Evolutionary conservation across 2,113 vertebrate genomes (phyloP).

Genomic region (Polypterus bichir): DNA sequence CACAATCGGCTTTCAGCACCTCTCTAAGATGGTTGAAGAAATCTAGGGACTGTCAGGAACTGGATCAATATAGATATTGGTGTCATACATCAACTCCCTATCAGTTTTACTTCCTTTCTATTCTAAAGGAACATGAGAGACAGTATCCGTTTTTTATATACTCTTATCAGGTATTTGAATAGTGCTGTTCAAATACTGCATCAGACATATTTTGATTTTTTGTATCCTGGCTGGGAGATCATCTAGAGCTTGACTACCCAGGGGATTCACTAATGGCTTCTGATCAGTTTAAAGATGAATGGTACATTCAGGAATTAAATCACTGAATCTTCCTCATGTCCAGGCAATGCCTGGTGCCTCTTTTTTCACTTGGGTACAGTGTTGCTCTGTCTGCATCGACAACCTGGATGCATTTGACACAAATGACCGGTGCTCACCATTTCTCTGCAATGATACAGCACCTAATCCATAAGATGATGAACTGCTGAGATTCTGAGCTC

Average conservation of each 20-base stretch:
- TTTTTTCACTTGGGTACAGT: conserved; percentile 10
- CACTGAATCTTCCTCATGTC: background rate
- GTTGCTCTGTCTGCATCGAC: conserved; percentile 11
- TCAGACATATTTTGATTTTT: conserved; percentile 7
- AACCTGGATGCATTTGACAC: too few species aligned
- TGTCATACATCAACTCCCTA: conserved; percentile 9
- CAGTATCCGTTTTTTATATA: conserved; percentile 6
- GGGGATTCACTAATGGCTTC: too few species aligned
- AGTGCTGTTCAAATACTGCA: too few species aligned
- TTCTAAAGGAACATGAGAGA: conserved; percentile 8
- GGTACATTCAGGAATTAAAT: background rate
- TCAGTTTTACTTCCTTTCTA: background rate
- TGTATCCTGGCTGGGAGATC: background rate
- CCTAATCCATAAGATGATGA: too few species aligned
- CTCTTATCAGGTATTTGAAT: background rate
- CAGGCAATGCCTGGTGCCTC: background rate
- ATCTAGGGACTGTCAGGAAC: background rate
- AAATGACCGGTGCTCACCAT: too few species aligned
- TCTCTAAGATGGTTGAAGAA: background rate
- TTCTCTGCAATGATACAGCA: too few species aligned
- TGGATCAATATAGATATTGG: conserved; percentile 10
- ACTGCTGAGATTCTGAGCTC: conserved; percentile 10
- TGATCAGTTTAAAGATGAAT: too few species aligned
- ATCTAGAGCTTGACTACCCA: too few species aligned
- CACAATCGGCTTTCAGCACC: conserved; percentile 6